Percentiles rank a stretch among this genome's conserved stretches.
phyloP scores from a whole-genome alignment of 2,113 vertebrate genomes.

The Anoura caudifer region DNA sequence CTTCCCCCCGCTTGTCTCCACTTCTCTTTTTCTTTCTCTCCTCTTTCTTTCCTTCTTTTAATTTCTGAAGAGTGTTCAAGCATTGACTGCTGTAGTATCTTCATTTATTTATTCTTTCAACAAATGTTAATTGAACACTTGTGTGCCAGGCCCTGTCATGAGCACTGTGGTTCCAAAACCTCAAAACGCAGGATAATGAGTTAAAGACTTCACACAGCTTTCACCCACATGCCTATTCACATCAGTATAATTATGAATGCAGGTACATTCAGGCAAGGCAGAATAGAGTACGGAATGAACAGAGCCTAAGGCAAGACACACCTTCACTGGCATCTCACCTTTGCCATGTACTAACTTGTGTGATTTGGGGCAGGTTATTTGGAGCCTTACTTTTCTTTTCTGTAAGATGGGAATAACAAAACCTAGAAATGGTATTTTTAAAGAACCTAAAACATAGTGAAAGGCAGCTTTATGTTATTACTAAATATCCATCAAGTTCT shows the following conservation, averaged over 20 bases:
- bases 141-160: neutral
- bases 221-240: fast-evolving
- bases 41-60: no score
- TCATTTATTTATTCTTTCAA: neutral
- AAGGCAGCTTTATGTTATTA: neutral
- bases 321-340: neutral
- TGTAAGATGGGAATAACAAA: neutral
- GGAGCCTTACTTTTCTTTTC: neutral
- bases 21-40: no score
- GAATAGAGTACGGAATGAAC: fast-evolving
- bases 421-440: neutral
- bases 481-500: neutral
- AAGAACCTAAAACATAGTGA: neutral
- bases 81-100: neutral
- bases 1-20: no score
- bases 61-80: neutral
- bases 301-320: neutral
- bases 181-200: neutral
- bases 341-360: fast-evolving
- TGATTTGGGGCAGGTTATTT: neutral
- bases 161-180: neutral
- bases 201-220: neutral
- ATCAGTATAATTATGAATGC: fast-evolving
- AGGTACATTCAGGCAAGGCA: neutral
- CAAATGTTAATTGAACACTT: neutral